A percentile compares a stretch with the other conserved stretches of the same genome.
These are phyloP conservation scores for Turdus rufiventris DNA, from an alignment of 2,113 vertebrate genomes.

Conservation along the genomic window DNA sequence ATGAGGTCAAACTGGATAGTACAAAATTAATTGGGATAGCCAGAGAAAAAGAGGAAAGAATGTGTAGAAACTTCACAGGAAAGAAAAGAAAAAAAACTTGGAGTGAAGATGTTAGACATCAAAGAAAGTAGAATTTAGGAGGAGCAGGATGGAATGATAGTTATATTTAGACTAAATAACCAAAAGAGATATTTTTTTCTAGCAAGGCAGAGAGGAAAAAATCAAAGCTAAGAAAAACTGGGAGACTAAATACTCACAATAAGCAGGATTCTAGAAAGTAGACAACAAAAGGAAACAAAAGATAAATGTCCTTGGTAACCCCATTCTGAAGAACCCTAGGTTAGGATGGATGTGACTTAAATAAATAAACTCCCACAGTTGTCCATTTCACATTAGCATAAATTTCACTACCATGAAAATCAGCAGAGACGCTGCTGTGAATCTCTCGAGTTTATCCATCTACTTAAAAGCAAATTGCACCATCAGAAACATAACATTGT, in stretches of 20 bases:
- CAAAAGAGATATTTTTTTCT: not conserved
- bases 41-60: not conserved
- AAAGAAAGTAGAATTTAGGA: not conserved
- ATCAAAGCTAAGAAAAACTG: not conserved
- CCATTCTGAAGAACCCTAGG: not conserved
- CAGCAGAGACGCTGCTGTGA: not conserved
- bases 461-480: not conserved
- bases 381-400: not conserved
- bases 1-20: not conserved
- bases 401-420: not conserved
- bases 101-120: not conserved
- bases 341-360: not conserved
- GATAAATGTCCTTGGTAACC: not conserved
- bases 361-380: not conserved
- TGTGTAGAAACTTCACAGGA: not conserved
- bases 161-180: not conserved
- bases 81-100: not conserved
- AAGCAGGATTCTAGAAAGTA: not conserved
- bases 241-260: not conserved
- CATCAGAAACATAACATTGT: not conserved
- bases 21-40: not conserved
- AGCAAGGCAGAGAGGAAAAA: not conserved
- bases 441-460: not conserved
- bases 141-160: not conserved
- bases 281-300: not conserved